Conservation (phyloP, 2,113 vertebrate species). For the Lepidiolamprologus cunningtoni region DNA sequence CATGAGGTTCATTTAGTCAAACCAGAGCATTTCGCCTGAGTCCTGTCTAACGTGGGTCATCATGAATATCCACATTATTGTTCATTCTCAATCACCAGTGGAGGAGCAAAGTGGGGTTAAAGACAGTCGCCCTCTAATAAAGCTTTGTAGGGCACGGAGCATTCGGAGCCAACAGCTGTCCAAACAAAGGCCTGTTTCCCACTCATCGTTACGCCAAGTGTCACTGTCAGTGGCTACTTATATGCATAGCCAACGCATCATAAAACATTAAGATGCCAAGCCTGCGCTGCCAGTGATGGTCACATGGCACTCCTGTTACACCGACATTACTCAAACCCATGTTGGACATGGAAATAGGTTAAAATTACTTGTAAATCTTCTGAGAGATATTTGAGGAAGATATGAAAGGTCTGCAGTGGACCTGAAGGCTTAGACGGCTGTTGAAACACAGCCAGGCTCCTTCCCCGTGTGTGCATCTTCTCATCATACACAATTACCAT, state of each 20-base stretch:
- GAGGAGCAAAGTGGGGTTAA: slow-evolving; percentile 60
- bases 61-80: slow-evolving; percentile 24
- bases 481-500: slow-evolving; percentile 35
- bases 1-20: slow-evolving; percentile 3
- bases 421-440: neutral
- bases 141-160: slow-evolving; percentile 26
- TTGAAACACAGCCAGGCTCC: neutral
- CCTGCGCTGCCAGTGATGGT: neutral
- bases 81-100: slow-evolving; percentile 36
- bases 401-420: neutral
- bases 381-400: neutral
- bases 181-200: slow-evolving; percentile 70
- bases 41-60: neutral
- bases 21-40: slow-evolving; percentile 5
- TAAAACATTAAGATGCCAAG: slow-evolving; percentile 50
- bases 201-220: slow-evolving; percentile 53
- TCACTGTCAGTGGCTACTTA: slow-evolving; percentile 38
- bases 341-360: neutral
- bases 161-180: slow-evolving; percentile 68
- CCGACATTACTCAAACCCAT: neutral
- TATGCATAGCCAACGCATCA: slow-evolving; percentile 19
- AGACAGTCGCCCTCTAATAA: slow-evolving; percentile 42
- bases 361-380: neutral
- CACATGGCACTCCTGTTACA: neutral
- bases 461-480: neutral